Evolutionary conservation across 2,797 vertebrate genomes (phyloP).

Genomic region (Cichlasoma orientale): DNA sequence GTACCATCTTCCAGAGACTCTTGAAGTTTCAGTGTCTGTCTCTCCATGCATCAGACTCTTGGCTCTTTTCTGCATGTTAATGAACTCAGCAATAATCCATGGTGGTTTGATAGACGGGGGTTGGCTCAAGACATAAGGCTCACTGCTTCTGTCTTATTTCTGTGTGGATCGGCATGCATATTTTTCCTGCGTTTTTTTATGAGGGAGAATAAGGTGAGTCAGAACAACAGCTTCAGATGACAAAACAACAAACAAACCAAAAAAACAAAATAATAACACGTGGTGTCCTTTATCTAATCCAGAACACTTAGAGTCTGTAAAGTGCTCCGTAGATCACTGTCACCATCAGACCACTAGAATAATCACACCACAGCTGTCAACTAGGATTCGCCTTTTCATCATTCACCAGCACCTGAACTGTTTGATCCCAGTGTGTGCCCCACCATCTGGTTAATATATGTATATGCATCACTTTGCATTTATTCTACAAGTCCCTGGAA

Average conservation of each 20-base stretch:
- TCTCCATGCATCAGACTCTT: constrained; percentile 41
- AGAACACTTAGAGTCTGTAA: constrained; percentile 46
- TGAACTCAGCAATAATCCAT: constrained; percentile 48
- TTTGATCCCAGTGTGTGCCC: constrained; percentile 26
- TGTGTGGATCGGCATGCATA: not conserved
- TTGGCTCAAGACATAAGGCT: constrained; percentile 46
- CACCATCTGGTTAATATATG: constrained; percentile 3
- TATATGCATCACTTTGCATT: constrained; percentile 2
- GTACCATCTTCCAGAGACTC: constrained; percentile 38
- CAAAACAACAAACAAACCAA: not conserved
- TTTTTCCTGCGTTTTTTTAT: not conserved
- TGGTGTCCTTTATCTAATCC: constrained; percentile 29
- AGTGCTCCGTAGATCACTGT: constrained; percentile 46
- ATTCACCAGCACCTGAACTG: constrained; percentile 23
- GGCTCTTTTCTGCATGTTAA: constrained; percentile 60
- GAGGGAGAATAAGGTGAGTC: constrained; percentile 12
- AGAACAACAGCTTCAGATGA: constrained; percentile 26
- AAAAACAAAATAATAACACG: constrained; percentile 5
- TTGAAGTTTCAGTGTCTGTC: constrained; percentile 46
- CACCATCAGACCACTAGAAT: constrained; percentile 37
- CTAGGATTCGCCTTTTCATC: constrained; percentile 35
- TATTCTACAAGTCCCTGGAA: not conserved
- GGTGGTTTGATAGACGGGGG: constrained; percentile 28
- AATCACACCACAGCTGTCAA: constrained; percentile 47
- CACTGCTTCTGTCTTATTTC: constrained; percentile 14